Evolutionary conservation across 2,888 invertebrate genomes (phyloP).

Genomic region (Cistogaster globosa): DNA sequence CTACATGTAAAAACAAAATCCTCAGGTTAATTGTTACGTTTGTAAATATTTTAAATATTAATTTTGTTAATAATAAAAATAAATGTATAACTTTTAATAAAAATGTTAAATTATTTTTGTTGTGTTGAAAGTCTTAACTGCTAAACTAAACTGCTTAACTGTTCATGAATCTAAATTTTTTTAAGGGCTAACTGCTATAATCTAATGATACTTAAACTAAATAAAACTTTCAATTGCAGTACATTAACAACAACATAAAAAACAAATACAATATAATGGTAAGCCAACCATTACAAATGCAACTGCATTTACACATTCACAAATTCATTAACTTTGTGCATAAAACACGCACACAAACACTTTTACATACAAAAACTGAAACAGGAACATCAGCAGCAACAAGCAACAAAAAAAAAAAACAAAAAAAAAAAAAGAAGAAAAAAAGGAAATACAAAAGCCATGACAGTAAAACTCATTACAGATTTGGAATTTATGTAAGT

Average conservation of each 20-base stretch:
- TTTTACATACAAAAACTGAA: not conserved
- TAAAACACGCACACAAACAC: constrained; percentile 17
- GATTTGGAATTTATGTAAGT: constrained; percentile 55
- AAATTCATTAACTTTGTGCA: constrained; percentile 33
- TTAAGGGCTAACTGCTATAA: constrained; percentile 45
- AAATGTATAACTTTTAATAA: no score
- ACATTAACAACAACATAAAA: constrained; percentile 52
- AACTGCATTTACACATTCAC: constrained; percentile 41
- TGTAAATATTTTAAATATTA: no score
- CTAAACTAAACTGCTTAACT: no score
- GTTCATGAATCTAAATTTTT: not conserved
- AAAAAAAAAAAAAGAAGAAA: not conserved
- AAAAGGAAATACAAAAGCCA: constrained; percentile 47
- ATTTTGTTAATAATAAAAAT: no score
- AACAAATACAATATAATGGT: constrained; percentile 28
- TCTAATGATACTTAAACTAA: constrained; percentile 62
- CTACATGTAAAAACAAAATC: no score
- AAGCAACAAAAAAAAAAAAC: constrained; percentile 12
- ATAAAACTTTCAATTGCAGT: constrained; percentile 58
- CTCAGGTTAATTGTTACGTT: no score
- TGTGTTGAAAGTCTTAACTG: no score
- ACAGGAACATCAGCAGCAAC: constrained; percentile 34
- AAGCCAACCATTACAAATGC: constrained; percentile 58
- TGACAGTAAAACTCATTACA: constrained; percentile 65
- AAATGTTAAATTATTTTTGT: no score